A percentile compares a stretch with the other conserved stretches of the same genome.
Conservation (phyloP, 2,888 invertebrate species). For the Acronicta aceris region DNA sequence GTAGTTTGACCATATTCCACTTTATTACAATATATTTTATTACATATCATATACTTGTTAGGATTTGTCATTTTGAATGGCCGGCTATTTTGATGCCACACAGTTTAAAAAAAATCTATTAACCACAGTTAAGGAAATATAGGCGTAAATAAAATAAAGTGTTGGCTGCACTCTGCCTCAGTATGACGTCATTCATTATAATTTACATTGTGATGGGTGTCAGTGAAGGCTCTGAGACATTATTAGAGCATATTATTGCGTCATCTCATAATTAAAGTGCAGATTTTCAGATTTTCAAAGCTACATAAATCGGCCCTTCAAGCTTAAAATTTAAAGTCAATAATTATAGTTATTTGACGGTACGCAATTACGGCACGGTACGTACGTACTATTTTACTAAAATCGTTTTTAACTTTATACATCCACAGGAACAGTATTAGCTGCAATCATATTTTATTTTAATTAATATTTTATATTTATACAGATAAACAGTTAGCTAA, state of each 20-base stretch:
- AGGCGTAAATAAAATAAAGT: slow-evolving; percentile 12
- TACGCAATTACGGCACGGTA: too few relatives aligned
- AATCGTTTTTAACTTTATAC: too few relatives aligned
- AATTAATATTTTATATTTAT: too few relatives aligned
- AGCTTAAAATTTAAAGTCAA: too few relatives aligned
- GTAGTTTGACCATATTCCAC: slow-evolving; percentile 13
- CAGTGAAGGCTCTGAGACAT: slow-evolving; percentile 6
- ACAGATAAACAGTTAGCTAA: not conserved
- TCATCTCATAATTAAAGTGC: too few relatives aligned
- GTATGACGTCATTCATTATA: slow-evolving; percentile 14
- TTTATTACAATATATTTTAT: slow-evolving; percentile 24
- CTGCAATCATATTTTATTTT: too few relatives aligned
- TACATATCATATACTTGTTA: slow-evolving; percentile 26
- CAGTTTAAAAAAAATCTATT: not conserved
- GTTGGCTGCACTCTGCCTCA: slow-evolving; percentile 3
- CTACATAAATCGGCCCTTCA: too few relatives aligned
- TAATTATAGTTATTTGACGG: too few relatives aligned
- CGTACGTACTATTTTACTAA: too few relatives aligned
- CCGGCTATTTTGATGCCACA: not conserved
- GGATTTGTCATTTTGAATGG: slow-evolving; percentile 18
- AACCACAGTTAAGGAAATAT: not conserved
- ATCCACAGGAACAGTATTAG: too few relatives aligned
- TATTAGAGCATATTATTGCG: too few relatives aligned
- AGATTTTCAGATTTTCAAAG: too few relatives aligned
- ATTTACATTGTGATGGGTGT: slow-evolving; percentile 6